Evolutionary conservation across 2,797 vertebrate species (phyloP).

Genomic region (Nannoperca obscura): DNA sequence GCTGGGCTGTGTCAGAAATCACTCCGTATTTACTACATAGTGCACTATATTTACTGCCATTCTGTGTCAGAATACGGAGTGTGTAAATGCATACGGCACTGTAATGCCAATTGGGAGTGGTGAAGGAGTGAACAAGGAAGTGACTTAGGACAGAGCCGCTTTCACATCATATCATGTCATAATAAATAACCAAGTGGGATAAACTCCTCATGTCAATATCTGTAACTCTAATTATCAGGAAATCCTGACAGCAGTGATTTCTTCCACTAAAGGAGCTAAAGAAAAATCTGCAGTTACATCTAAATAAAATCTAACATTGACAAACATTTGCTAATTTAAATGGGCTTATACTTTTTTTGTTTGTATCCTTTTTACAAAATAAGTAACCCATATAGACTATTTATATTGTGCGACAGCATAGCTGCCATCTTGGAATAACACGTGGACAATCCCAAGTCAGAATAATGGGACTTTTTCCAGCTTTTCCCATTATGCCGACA

Average conservation of each 20-base stretch:
- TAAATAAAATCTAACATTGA: background rate
- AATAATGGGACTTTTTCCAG: background rate
- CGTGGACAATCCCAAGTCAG: too few species aligned
- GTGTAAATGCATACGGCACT: too few species aligned
- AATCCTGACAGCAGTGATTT: background rate
- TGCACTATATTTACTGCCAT: too few species aligned
- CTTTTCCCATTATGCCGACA: background rate
- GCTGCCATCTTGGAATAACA: background rate
- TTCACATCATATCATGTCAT: background rate
- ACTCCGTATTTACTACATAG: background rate
- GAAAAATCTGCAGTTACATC: background rate
- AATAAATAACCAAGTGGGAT: background rate
- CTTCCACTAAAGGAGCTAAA: background rate
- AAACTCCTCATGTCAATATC: background rate
- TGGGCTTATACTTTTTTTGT: background rate
- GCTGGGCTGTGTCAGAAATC: too few species aligned
- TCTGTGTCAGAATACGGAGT: too few species aligned
- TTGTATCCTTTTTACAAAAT: background rate
- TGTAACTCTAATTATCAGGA: background rate
- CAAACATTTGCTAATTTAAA: background rate
- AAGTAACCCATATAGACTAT: background rate
- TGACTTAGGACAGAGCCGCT: background rate
- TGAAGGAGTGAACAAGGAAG: background rate
- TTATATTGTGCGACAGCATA: background rate
- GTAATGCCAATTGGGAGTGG: too few species aligned